Evolutionary conservation across 1,140 invertebrate genomes (phyloP), one percentile per base, ranked within the genome.

Genomic region (Plutomurus gul): DNA sequence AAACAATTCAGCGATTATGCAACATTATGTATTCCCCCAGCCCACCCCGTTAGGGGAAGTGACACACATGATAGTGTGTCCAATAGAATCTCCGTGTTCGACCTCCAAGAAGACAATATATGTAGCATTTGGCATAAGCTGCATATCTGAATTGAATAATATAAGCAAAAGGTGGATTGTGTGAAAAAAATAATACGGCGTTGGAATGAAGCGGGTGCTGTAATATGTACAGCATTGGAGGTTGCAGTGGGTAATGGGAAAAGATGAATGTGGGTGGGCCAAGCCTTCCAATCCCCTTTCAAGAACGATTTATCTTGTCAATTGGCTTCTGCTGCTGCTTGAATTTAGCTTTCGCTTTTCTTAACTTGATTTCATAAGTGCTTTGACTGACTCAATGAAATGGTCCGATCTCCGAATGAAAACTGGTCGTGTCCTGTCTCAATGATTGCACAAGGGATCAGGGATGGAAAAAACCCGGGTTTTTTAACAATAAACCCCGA

Each of bases 221-320:
- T 43, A n/a, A 43, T 10, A 43, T 43, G 2, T 2, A 43, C 11
- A n/a, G 11, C n/a, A 43, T 43, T n/a, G n/a, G n/a, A n/a, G n/a
- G 39, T 43, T 43, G n/a, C 39, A 43, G 11, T n/a, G 30, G 36
- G 36, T 65, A 65, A 65, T 33, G 56, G 25, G n/a, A 27, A 30
- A 65, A 65, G 56, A 65, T 65, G 18, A 65, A 65, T 65, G 56
- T 65, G 56, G 56, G 56, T 65, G 56, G n/a, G 25, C 56, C 56
- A 33, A 30, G 18, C 51, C 51, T 60, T 60, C 51, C 33, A 22
- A 60, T 30, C 51, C 51, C 51, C 22, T 60, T 65, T 65, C 56
- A 65, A 65, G 56, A 65, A 27, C 30, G 56, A 65, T 65, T 65
- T 65, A 65, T 65, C 56, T 65, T 65, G 25, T 65, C 56, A 16